These are phyloP conservation scores for Caenorhabditis zanzibari DNA, from an alignment of 2,888 invertebrate genomes.

Conservation along the genomic window DNA sequence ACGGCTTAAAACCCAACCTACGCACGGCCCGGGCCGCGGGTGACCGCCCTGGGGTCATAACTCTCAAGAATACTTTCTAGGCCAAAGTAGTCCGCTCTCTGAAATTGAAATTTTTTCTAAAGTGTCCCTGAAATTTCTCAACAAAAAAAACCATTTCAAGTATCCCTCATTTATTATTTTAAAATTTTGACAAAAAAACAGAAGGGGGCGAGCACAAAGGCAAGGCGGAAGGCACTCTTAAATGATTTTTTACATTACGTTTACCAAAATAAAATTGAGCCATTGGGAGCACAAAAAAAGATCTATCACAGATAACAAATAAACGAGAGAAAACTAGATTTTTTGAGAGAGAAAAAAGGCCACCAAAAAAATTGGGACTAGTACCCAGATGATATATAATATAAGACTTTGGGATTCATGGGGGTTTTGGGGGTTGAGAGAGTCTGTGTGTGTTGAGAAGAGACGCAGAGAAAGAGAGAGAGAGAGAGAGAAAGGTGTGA, in stretches of 20 bases:
- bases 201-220: conserved; percentile 17
- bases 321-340: conserved; percentile 40
- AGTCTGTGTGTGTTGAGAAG: not conserved
- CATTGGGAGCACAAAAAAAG: conserved; percentile 5
- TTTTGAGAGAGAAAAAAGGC: conserved; percentile 26
- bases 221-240: conserved; percentile 24
- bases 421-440: conserved; percentile 5
- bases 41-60: too few relatives aligned
- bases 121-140: not conserved
- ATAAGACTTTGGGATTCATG: conserved; percentile 41
- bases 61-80: too few relatives aligned
- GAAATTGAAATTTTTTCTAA: too few relatives aligned
- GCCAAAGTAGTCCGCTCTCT: too few relatives aligned
- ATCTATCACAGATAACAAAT: conserved; percentile 40
- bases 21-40: too few relatives aligned
- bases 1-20: too few relatives aligned
- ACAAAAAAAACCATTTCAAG: not conserved
- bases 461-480: conserved; percentile 39
- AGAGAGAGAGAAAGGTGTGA: conserved; percentile 23
- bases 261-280: conserved; percentile 6
- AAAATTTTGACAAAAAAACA: conserved; percentile 8
- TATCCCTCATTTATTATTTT: conserved; percentile 16
- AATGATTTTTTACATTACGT: not conserved
- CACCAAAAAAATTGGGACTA: conserved; percentile 35
- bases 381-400: not conserved